These are phyloP conservation scores for Triplophysa yarkandensis DNA, from an alignment of 2,797 vertebrate genomes.

Conservation along the genomic window DNA sequence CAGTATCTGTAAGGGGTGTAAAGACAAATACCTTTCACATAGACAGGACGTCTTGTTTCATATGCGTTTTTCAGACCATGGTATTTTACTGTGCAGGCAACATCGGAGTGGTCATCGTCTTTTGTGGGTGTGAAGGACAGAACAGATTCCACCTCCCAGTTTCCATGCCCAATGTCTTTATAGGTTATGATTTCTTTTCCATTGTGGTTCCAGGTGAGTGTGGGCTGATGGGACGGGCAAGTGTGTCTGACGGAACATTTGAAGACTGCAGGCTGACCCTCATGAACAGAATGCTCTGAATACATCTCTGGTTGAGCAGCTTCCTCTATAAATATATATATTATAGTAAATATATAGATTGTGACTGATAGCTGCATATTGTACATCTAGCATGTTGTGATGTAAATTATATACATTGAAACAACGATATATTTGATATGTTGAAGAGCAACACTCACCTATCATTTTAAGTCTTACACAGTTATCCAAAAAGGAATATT, in stretches of 20 bases:
- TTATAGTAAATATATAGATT: too few relatives aligned
- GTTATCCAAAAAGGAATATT: slow-evolving; percentile 58
- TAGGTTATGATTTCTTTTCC: not conserved
- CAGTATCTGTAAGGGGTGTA: not conserved
- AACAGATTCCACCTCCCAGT: slow-evolving; percentile 63
- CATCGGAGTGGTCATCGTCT: slow-evolving; percentile 55
- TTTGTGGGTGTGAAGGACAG: slow-evolving; percentile 54
- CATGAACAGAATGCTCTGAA: not conserved
- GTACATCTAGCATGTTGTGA: not conserved
- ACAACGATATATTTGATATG: not conserved
- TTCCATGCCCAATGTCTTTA: slow-evolving; percentile 21
- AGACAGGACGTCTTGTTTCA: not conserved
- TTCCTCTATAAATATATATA: not conserved
- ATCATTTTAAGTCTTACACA: slow-evolving; percentile 53
- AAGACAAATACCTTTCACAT: slow-evolving; percentile 64
- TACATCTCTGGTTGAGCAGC: slow-evolving; percentile 28
- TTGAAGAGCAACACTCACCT: slow-evolving; percentile 53
- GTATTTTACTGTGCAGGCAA: slow-evolving; percentile 62
- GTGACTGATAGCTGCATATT: not conserved
- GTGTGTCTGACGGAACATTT: slow-evolving; percentile 65
- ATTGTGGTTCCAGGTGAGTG: slow-evolving; percentile 59
- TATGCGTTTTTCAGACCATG: rapidly evolving
- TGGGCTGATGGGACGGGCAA: slow-evolving; percentile 59
- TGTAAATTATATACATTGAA: not conserved
- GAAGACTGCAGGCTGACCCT: slow-evolving; percentile 50